Evolutionary conservation across 2,113 vertebrate genomes (phyloP), one percentile per base, ranked within the genome.

Genomic region (Tetrao urogallus): DNA sequence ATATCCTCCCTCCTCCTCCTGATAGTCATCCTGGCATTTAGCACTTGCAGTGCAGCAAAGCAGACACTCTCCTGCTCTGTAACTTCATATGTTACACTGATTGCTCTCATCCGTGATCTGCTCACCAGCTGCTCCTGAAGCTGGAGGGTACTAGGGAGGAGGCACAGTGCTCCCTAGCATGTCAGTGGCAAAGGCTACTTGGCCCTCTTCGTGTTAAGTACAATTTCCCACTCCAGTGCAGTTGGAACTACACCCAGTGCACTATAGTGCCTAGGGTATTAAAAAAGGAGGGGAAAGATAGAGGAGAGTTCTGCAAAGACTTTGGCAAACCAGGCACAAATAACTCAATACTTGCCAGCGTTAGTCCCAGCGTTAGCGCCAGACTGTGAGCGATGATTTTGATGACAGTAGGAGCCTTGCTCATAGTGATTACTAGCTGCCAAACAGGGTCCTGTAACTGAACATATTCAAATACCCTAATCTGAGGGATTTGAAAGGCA

Each of bases 121-220:
- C 73, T 90, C 88, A 75, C 88, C 92, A 96, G 80, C 94, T 96
- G 94, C 69, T 96, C 57, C 88, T 78, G 38, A 13, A 54, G 72
- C 61, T 78, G 42, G 19, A 90, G 43, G 30, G 47, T 30, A 34
- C 61, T 61, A 16, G 34, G 61, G 47, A 92, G 38, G 47, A 92
- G 50, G 11, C 34, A 50, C 11, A 42, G 40, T 36, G 6, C 0
- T 82, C 27, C 43, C 13, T 34, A 57, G 8, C 1, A 0, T 34
- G 36, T 57, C 74, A 0, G 0, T 20, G 25, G 36, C 50, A 74
- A 19, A 20, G 48, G 8, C 30, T 82, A 40, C 28, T 84, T 75
- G 47, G 3, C 34, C 25, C n/a, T 36, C 36, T 10, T 42, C 16
- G 4, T 15, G 3, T 6, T 0, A 2, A 56, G 38, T 3, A 6